phyloP scores from a whole-genome alignment of 1,140 invertebrate species.

The Leptonema lineaticorne region DNA sequence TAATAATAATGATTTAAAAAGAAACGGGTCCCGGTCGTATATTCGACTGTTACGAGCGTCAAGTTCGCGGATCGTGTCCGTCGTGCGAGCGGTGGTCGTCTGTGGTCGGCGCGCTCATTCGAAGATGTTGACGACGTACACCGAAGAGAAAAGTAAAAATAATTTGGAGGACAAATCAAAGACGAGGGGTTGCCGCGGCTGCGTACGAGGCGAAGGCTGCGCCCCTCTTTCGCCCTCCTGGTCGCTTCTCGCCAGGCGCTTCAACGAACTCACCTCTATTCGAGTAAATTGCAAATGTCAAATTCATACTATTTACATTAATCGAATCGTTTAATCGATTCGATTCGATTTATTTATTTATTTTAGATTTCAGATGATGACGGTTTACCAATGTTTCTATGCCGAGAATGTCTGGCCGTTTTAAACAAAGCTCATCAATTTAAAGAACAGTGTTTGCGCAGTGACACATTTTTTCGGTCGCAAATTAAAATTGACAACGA shows the following conservation, averaged over 20 bases:
- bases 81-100: neutral
- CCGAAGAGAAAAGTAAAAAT: no score
- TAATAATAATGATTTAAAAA: no score
- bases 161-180: neutral
- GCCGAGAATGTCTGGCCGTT: conserved; percentile 47
- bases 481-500: conserved; percentile 37
- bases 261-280: neutral
- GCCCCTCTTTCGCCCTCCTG: neutral
- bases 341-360: neutral
- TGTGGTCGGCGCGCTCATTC: neutral
- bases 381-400: conserved; percentile 51
- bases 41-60: no score
- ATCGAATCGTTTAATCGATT: neutral
- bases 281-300: neutral
- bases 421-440: conserved; percentile 53
- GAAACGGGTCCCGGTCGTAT: no score
- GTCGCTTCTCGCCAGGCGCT: neutral
- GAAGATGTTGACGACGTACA: neutral
- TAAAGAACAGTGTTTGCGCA: conserved; percentile 51
- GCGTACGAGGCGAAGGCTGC: neutral
- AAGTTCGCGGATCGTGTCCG: neutral
- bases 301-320: neutral
- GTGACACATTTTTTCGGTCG: conserved; percentile 49
- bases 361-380: conserved; percentile 52
- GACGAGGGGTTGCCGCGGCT: neutral